Conservation (phyloP, 1,140 invertebrate genomes). For the Drosophila pruinosa region DNA sequence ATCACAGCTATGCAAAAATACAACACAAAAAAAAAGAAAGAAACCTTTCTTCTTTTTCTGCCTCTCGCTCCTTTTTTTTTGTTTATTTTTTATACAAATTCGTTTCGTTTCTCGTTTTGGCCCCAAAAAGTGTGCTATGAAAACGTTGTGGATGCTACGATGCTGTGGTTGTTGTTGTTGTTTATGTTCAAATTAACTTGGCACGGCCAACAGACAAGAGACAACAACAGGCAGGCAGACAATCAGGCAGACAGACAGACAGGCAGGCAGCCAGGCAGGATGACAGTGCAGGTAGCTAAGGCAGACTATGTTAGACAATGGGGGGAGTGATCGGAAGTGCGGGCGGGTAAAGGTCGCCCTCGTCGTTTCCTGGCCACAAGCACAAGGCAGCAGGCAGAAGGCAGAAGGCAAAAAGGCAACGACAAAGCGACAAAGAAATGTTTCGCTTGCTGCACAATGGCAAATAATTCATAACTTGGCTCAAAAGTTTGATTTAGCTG, state of each 20-base stretch:
- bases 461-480: conserved; percentile 80
- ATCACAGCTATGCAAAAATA: conserved; percentile 63
- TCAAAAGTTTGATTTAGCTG: conserved; percentile 78
- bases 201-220: conserved; percentile 43
- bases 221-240: conserved; percentile 26
- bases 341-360: conserved; percentile 22
- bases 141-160: conserved; percentile 1
- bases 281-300: conserved; percentile 42
- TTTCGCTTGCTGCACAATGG: conserved; percentile 73
- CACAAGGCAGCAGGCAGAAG: conserved; percentile 4
- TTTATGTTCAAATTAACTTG: conserved; percentile 67
- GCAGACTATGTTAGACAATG: not conserved
- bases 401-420: conserved; percentile 18
- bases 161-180: conserved; percentile 13
- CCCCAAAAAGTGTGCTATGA: conserved; percentile 37
- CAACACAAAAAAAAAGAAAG: conserved; percentile 23
- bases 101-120: conserved; percentile 11
- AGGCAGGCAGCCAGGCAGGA: too few species aligned
- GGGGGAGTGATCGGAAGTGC: not conserved
- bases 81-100: conserved; percentile 36
- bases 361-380: conserved; percentile 29
- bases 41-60: conserved; percentile 8
- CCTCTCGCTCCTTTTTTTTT: not conserved
- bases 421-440: conserved; percentile 63
- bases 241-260: too few species aligned